phyloP scores from a whole-genome alignment of 2,797 vertebrate genomes.

The Capromys pilorides region DNA sequence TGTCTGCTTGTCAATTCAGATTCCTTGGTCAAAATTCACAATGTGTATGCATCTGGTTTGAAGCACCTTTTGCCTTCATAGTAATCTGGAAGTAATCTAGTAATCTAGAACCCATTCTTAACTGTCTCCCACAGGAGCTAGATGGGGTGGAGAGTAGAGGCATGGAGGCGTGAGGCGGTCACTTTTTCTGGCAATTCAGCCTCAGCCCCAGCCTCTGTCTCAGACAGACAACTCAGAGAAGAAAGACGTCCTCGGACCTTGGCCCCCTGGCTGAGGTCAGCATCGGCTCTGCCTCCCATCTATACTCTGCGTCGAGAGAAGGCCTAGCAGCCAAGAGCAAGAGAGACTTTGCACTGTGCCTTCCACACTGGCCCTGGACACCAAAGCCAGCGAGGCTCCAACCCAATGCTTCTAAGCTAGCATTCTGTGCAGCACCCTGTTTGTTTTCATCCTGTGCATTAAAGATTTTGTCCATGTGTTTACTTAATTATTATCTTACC shows the following conservation, averaged over 20 bases:
- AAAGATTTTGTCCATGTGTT: not conserved
- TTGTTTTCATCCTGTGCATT: not conserved
- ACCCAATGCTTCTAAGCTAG: not conserved
- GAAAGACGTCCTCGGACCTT: not conserved
- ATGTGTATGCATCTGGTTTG: not conserved
- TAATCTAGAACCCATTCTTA: not conserved
- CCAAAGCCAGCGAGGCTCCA: not conserved
- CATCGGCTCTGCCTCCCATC: not conserved
- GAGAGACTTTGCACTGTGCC: not conserved
- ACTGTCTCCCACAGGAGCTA: not conserved
- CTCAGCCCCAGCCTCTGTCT: not conserved
- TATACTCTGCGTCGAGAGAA: too few relatives aligned
- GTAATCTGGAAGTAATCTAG: not conserved
- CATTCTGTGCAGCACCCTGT: too few relatives aligned
- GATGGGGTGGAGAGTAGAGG: not conserved
- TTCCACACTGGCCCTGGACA: not conserved
- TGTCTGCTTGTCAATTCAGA: not conserved
- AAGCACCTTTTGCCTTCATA: not conserved
- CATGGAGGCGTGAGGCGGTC: not conserved
- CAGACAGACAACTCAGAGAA: not conserved
- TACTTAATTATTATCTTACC: not conserved
- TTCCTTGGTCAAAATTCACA: not conserved
- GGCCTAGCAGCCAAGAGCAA: not conserved
- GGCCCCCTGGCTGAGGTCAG: not conserved
- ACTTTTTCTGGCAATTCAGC: not conserved